These are phyloP conservation scores for Chloroclystis v-ata DNA, from an alignment of 2,888 invertebrate genomes.

Conservation along the genomic window DNA sequence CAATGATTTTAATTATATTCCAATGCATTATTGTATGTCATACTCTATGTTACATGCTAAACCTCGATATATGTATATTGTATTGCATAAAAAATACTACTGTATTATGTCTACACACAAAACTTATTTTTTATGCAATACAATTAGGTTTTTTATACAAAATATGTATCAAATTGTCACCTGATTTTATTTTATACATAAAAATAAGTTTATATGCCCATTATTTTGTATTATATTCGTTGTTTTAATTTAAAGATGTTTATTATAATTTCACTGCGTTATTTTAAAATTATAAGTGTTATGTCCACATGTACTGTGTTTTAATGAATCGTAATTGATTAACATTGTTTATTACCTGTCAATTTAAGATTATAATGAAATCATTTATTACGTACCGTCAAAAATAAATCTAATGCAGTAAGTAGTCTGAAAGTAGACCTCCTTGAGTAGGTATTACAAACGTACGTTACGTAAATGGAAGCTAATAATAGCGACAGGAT, in stretches of 20 bases:
- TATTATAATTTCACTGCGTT: slow-evolving; percentile 74
- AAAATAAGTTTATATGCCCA: slow-evolving; percentile 19
- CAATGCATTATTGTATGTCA: neutral
- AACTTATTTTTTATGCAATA: too few species aligned
- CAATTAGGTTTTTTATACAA: neutral
- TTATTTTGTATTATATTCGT: slow-evolving; percentile 62
- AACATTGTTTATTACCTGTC: neutral
- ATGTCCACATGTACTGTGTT: slow-evolving; percentile 56
- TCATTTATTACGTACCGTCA: slow-evolving; percentile 15
- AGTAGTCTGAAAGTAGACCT: slow-evolving; percentile 35
- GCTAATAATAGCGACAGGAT: slow-evolving; percentile 15
- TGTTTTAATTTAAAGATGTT: slow-evolving; percentile 77
- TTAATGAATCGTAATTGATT: slow-evolving; percentile 29
- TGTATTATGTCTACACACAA: too few species aligned
- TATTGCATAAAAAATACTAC: too few species aligned
- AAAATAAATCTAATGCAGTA: slow-evolving; percentile 9
- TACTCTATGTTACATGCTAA: neutral
- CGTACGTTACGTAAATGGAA: slow-evolving; percentile 21
- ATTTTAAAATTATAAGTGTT: slow-evolving; percentile 75
- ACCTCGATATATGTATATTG: too few species aligned
- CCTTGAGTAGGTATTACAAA: slow-evolving; percentile 34
- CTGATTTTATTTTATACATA: slow-evolving; percentile 1
- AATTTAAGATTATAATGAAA: neutral
- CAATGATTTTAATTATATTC: neutral
- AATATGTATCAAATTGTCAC: slow-evolving; percentile 2